Evolutionary conservation across 1,140 invertebrate genomes (phyloP), one percentile per base, ranked within the genome.

Genomic region (Chelonus insularis): DNA sequence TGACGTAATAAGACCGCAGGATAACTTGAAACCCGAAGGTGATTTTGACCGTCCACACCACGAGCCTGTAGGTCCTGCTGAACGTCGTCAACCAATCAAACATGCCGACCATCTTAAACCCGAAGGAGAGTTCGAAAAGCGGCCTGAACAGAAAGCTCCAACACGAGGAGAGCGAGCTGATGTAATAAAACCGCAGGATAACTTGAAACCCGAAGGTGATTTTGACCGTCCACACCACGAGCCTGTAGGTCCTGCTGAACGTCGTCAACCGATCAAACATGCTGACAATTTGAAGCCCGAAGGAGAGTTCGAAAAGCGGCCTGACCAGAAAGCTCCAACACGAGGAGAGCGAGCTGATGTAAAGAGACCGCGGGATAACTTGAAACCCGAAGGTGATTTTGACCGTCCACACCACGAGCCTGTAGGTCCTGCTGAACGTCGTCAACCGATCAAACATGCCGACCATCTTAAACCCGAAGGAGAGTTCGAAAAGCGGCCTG

Each of bases 191-290:
- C 86, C 84, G 0, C 59, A 78, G 61, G 85, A 87, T 69, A 86
- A 87, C 71, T 69, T 85, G 1, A 76, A 70, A 62, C 78, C 77
- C 54, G 88, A 89, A 74, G 88, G 91, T 5, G 85, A 77, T 52
- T 77, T 80, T 36, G 61, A 75, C 51, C 4, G 71, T 25, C 57
- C 57, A 4, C 18, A 34, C 0, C 14, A 36, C 11, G 51, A 59
- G 16, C 62, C 67, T 62, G 65, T 77, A 4, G 63, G 55, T 6
- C 70, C 71, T 1, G 78, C 72, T 1, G 83, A 84, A 37, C 68
- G 78, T 37, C 70, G 79, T 4, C 67, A 66, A 0, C 71, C 77
- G 0, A 78, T 74, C 23, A 72, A 72, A 50, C 81, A 74, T 50
- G 62, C 72, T 16, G 85, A 86, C 58, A 84, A 86, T 65, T 62